Evolutionary conservation across 2,797 vertebrate species (phyloP).

Genomic region (Enteromius mattozi): DNA sequence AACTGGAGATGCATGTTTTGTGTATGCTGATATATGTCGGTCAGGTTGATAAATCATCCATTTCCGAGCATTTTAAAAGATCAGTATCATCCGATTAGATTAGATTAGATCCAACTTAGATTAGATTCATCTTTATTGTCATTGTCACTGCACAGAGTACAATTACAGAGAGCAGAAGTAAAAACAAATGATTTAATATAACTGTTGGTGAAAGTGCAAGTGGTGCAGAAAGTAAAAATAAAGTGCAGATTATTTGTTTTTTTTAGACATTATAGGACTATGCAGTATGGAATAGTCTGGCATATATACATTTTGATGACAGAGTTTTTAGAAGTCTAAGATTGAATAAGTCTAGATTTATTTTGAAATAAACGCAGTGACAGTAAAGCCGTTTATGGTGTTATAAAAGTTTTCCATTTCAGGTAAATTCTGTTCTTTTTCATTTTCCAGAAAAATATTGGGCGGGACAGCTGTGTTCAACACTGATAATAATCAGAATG

Average conservation of each 20-base stretch:
- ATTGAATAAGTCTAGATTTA: background rate
- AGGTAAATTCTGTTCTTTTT: background rate
- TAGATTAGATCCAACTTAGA: background rate
- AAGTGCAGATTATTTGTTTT: background rate
- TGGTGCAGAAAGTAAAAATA: background rate
- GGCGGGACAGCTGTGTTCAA: too few species aligned
- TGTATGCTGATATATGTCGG: background rate
- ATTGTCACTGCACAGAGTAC: background rate
- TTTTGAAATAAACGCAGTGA: background rate
- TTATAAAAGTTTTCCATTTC: too few species aligned
- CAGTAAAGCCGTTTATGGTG: background rate
- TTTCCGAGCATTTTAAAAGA: background rate
- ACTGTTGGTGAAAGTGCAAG: background rate
- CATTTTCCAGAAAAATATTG: background rate
- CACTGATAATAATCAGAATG: too few species aligned
- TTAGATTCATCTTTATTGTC: constrained; percentile 2
- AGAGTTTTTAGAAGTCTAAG: too few species aligned
- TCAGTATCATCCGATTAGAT: background rate
- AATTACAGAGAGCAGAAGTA: background rate
- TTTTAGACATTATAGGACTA: background rate
- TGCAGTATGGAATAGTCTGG: background rate
- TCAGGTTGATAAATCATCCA: background rate
- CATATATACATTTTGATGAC: background rate
- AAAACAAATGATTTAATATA: background rate
- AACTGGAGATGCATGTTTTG: background rate